Evolutionary conservation across 2,888 invertebrate genomes (phyloP), one percentile per base, ranked within the genome.

Genomic region (Halocaridina rubra): DNA sequence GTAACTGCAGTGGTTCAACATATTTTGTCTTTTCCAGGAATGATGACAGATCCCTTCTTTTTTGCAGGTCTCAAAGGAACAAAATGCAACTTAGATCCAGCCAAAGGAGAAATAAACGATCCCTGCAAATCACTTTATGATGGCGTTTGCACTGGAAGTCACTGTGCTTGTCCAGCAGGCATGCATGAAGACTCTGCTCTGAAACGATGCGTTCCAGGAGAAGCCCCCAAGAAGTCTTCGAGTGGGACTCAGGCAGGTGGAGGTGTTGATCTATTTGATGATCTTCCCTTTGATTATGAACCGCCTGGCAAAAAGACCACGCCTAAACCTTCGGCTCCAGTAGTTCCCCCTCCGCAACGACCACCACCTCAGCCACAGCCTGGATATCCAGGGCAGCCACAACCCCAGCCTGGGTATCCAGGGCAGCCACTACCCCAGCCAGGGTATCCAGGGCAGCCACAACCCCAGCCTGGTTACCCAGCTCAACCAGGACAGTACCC

Each of bases 151-250:
- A 57, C 19, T 13, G 85, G 87, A 8, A 64, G 33, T 5, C 67
- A 80, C 78, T 87, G 87, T 71, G 71, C n/a, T 19, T 87, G 87
- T 16, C 85, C 87, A 22, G 5, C 82, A 33, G 87, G 87, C 16
- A 80, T 71, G n/a, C 80, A 72, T 32, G 87, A 87, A 53, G 87
- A 87, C 69, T 67, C 75, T 10, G 33, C 30, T 10, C 57, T 87
- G 30, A 64, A 57, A 61, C 53, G 69, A 2, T 87, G 87, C 64
- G 69, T 27, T 22, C 57, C 72, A 16, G 85, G 84, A 2, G 85
- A 61, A 10, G 61, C 33, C 4, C 33, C 72, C 10, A 72, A 80
- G 39, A 72, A 30, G 27, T 24, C 61, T n/a, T 13, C 74, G 22
- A 33, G 80, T 7, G 76, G 80, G 1, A 30, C 67, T 1, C 33